A percentile compares a stretch with the other conserved stretches of the same genome.
Conservation (phyloP, 2,888 invertebrate species). For the Synergus itoensis region DNA sequence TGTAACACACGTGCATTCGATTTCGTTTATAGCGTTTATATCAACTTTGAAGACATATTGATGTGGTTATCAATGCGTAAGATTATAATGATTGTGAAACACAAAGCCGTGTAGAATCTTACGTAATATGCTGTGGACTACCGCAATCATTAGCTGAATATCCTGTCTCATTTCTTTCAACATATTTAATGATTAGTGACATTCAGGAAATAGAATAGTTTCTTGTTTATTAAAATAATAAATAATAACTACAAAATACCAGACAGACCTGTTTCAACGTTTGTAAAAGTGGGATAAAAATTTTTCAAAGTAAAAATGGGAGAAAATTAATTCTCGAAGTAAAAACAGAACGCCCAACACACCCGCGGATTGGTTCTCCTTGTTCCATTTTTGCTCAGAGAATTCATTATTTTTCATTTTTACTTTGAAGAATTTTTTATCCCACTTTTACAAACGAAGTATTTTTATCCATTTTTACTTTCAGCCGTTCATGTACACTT, state of each 20-base stretch:
- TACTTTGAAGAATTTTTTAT: too few species aligned
- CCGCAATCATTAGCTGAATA: background rate
- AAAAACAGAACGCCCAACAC: too few species aligned
- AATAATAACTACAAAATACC: too few species aligned
- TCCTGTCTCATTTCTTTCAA: background rate
- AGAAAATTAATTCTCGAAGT: too few species aligned
- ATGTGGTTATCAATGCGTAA: conserved; percentile 18
- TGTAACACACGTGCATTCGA: background rate
- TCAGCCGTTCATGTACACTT: background rate
- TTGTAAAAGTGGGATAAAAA: too few species aligned
- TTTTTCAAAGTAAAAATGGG: too few species aligned
- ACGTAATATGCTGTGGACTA: background rate
- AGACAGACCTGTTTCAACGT: too few species aligned
- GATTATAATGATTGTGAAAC: conserved; percentile 19
- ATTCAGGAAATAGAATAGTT: background rate
- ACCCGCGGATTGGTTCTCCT: too few species aligned
- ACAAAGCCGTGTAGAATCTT: conserved; percentile 25
- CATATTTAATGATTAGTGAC: background rate
- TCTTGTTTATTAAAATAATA: too few species aligned
- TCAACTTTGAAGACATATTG: background rate
- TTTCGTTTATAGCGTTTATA: conserved; percentile 2
- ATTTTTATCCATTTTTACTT: background rate
- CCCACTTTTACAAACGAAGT: too few species aligned
- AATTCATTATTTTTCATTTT: too few species aligned
- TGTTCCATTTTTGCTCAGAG: too few species aligned